These are phyloP conservation scores for Euphydryas editha DNA, from an alignment of 2,888 invertebrate genomes.

Conservation along the genomic window DNA sequence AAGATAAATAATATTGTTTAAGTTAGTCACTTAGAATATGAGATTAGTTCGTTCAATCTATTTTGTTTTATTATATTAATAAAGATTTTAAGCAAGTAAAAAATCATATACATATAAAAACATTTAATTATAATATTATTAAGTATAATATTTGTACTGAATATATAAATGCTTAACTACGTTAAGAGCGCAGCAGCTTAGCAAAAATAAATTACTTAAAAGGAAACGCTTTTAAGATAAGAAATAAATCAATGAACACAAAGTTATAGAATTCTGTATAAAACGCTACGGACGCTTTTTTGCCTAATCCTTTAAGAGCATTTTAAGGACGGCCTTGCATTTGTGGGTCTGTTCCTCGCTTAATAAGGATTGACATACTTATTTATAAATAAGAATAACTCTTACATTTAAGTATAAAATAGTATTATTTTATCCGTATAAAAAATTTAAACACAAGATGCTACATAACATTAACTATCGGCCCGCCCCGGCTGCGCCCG, in stretches of 20 bases:
- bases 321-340: constrained; percentile 36
- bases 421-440: background rate
- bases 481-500: too few relatives aligned
- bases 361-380: constrained; percentile 37
- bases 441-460: background rate
- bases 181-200: background rate
- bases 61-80: too few relatives aligned
- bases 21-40: too few relatives aligned
- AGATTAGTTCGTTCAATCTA: too few relatives aligned
- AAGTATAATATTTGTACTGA: too few relatives aligned
- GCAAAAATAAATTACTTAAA: constrained; percentile 15
- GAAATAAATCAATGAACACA: constrained; percentile 12
- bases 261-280: constrained; percentile 6
- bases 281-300: constrained; percentile 20
- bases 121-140: too few relatives aligned
- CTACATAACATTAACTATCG: too few relatives aligned
- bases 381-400: background rate
- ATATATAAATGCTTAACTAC: too few relatives aligned
- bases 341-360: constrained; percentile 42
- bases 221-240: constrained; percentile 39
- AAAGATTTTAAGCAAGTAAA: too few relatives aligned
- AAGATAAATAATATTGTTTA: too few relatives aligned
- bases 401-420: constrained; percentile 20
- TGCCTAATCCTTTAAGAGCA: constrained; percentile 44
- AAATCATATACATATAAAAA: too few relatives aligned